Conservation (phyloP, 2,888 invertebrate genomes). For the Maniola hyperantus region DNA sequence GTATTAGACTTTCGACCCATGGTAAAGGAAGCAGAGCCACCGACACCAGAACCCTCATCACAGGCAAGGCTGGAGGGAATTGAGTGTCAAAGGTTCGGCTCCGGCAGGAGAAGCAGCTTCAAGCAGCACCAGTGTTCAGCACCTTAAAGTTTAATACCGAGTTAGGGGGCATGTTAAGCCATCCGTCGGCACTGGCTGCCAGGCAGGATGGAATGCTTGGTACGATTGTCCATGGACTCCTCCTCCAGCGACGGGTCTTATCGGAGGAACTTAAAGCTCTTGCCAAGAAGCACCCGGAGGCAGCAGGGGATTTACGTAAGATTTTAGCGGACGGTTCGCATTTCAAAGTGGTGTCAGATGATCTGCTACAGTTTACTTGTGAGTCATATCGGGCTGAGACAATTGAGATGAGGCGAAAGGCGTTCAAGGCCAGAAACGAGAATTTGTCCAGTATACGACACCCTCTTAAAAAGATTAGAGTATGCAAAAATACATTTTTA, state of each 20-base stretch:
- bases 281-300: not conserved
- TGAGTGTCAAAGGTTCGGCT: too few relatives aligned
- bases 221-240: not conserved
- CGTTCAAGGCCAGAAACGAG: not conserved
- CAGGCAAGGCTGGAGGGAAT: too few relatives aligned
- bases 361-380: not conserved
- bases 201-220: not conserved
- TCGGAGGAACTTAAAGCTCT: not conserved
- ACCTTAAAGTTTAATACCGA: not conserved
- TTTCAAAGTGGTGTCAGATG: not conserved
- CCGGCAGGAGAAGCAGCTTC: not conserved
- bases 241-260: not conserved
- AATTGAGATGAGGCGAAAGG: not conserved
- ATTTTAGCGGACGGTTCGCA: slow-evolving; percentile 1
- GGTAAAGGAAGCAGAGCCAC: too few relatives aligned
- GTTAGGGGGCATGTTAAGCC: not conserved
- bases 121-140: slow-evolving; percentile 1
- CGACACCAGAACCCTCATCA: not conserved
- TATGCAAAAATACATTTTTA: too few relatives aligned
- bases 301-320: not conserved
- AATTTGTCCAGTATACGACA: too few relatives aligned
- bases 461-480: too few relatives aligned
- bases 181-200: not conserved
- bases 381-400: not conserved
- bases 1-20: too few relatives aligned